phyloP scores from a whole-genome alignment of 2,888 invertebrate genomes.

The Lypha dubia region DNA sequence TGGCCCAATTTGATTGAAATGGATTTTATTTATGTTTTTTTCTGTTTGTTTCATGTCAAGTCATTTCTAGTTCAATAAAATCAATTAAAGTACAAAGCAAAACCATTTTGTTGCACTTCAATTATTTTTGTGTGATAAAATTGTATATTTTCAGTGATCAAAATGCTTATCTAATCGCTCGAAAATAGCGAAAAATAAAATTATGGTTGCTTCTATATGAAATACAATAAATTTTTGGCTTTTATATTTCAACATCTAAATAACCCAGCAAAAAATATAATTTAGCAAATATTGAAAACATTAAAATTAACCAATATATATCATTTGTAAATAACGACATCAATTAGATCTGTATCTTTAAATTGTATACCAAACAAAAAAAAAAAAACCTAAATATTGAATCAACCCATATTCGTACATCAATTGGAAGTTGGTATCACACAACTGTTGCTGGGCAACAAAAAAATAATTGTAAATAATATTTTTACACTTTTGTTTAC shows the following conservation, averaged over 20 bases:
- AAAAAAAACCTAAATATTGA: not conserved
- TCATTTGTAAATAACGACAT: no score
- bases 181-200: not conserved
- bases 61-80: constrained; percentile 26
- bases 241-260: not conserved
- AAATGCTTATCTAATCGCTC: constrained; percentile 1
- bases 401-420: not conserved
- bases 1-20: not conserved
- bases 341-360: no score
- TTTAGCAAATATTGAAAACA: no score
- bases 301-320: not conserved
- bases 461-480: not conserved
- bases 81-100: constrained; percentile 9
- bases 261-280: not conserved
- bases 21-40: not conserved
- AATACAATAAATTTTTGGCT: not conserved
- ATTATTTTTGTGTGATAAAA: constrained; percentile 3
- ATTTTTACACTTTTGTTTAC: constrained; percentile 9
- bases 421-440: not conserved
- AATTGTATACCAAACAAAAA: no score
- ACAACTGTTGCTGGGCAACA: constrained; percentile 16
- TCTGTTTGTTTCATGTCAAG: not conserved
- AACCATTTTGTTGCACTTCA: not conserved
- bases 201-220: not conserved
- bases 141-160: not conserved